Conservation (phyloP, 2,888 invertebrate species). For the Flexamia atlantica region DNA sequence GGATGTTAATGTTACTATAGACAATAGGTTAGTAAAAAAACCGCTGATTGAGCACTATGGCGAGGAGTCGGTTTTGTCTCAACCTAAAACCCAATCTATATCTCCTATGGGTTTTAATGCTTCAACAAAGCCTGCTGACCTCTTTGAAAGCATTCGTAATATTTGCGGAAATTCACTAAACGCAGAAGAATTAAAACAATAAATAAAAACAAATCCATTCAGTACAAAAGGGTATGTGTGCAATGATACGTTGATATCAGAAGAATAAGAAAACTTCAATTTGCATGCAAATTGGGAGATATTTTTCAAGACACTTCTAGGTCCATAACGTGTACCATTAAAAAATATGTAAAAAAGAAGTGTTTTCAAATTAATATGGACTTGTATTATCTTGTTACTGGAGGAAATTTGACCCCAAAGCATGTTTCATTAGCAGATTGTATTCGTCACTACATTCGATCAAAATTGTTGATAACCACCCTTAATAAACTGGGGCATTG, state of each 20-base stretch:
- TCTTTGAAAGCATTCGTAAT: slow-evolving; percentile 7
- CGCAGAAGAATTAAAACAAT: background rate
- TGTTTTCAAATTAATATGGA: slow-evolving; percentile 7
- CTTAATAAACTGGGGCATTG: slow-evolving; percentile 29
- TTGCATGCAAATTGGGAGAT: background rate
- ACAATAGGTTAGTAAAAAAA: background rate
- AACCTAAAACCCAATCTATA: background rate
- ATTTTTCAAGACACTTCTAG: background rate
- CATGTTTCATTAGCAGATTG: slow-evolving; percentile 9
- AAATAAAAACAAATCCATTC: background rate
- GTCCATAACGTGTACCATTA: background rate
- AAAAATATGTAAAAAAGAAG: background rate
- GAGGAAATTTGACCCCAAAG: background rate
- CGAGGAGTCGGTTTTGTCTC: background rate
- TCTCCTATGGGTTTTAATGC: slow-evolving; percentile 8
- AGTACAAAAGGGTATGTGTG: slow-evolving; percentile 13
- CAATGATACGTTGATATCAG: background rate
- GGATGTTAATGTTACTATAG: background rate
- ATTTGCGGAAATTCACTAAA: background rate
- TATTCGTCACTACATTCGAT: slow-evolving; percentile 7
- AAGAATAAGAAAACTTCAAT: slow-evolving; percentile 6
- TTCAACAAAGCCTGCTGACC: background rate
- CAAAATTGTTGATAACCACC: slow-evolving; percentile 1
- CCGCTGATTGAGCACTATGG: background rate
- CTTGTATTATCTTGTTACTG: slow-evolving; percentile 17